A percentile compares a stretch with the other conserved stretches of the same genome.
These are phyloP conservation scores for Graphium colonna DNA, from an alignment of 2,888 invertebrate genomes.

Conservation along the genomic window DNA sequence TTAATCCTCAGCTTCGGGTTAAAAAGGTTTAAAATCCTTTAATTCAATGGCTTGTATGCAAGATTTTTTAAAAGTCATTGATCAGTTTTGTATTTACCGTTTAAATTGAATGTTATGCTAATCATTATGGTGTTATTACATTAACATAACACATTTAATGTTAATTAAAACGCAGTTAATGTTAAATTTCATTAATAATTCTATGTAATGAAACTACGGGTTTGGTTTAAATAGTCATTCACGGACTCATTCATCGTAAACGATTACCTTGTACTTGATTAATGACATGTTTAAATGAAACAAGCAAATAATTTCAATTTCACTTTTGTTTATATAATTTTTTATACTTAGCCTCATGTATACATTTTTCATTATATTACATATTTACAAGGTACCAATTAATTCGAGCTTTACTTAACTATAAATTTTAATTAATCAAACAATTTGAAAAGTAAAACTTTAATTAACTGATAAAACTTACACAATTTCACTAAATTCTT, in stretches of 20 bases:
- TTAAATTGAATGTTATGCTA: not conserved
- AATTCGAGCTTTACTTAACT: conserved; percentile 19
- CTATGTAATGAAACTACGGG: not conserved
- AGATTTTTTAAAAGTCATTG: not conserved
- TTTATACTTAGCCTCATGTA: conserved; percentile 63
- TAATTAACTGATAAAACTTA: conserved; percentile 20
- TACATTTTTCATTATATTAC: conserved; percentile 41
- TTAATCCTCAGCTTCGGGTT: not conserved
- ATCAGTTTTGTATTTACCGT: not conserved
- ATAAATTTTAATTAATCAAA: not conserved
- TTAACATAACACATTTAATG: conserved; percentile 15
- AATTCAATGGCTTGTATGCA: not conserved
- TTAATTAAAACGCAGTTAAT: conserved; percentile 21
- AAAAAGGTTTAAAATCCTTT: not conserved
- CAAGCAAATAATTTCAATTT: conserved; percentile 37
- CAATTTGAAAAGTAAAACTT: conserved; percentile 12
- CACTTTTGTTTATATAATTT: conserved; percentile 45
- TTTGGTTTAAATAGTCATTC: not conserved
- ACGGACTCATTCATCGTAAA: not conserved
- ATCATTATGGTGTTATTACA: conserved; percentile 4
- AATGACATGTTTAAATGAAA: conserved; percentile 37
- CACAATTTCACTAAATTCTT: conserved; percentile 22
- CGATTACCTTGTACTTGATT: not conserved
- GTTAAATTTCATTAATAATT: conserved; percentile 1
- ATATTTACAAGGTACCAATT: conserved; percentile 60